Evolutionary conservation across 2,888 invertebrate genomes (phyloP).

Genomic region (Capitulum mitella): DNA sequence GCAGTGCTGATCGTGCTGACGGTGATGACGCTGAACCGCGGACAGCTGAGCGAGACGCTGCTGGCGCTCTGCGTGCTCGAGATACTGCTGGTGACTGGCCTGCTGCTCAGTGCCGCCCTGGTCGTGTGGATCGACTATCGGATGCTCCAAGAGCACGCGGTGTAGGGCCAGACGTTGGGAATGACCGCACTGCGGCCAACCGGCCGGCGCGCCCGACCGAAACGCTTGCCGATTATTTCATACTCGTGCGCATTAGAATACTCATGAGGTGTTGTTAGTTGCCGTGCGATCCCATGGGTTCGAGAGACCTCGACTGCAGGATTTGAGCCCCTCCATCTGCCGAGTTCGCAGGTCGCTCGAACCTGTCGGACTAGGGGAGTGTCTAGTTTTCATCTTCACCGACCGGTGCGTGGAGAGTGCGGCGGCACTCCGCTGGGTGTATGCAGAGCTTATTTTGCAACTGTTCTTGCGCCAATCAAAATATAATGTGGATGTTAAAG

Average conservation of each 20-base stretch:
- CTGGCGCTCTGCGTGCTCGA: conserved; percentile 3
- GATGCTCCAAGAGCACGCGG: not conserved
- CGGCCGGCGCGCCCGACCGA: not conserved
- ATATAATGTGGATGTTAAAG: not conserved
- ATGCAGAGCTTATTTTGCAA: conserved; percentile 14
- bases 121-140: conserved; percentile 11
- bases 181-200: no score
- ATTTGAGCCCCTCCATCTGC: conserved; percentile 15
- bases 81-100: not conserved
- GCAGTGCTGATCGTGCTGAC: not conserved
- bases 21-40: not conserved
- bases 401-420: not conserved
- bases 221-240: not conserved
- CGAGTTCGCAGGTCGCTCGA: not conserved
- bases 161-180: no score
- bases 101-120: not conserved
- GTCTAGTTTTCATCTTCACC: not conserved
- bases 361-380: not conserved
- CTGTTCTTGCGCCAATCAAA: not conserved
- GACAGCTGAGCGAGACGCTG: not conserved
- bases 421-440: not conserved
- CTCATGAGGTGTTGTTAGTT: not conserved
- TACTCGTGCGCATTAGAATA: not conserved
- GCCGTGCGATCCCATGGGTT: not conserved
- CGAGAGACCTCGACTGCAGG: not conserved